Evolutionary conservation across 2,797 vertebrate species (phyloP).

Genomic region (Carapus acus): DNA sequence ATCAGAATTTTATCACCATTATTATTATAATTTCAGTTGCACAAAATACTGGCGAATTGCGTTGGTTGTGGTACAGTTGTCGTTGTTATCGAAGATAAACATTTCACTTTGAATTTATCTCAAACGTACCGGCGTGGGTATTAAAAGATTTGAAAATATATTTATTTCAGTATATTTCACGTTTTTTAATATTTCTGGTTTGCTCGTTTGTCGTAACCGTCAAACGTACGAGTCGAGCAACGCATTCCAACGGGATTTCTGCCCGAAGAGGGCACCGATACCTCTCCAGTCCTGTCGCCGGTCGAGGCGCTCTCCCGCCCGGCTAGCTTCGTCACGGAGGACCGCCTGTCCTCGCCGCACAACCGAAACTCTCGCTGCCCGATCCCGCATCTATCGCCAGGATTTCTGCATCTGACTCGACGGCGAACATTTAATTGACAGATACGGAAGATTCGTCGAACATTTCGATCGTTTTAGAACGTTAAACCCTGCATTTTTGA

Average conservation of each 20-base stretch:
- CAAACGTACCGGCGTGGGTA: background rate
- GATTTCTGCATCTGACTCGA: conserved; percentile 27
- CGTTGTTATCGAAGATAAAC: conserved; percentile 8
- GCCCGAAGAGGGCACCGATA: background rate
- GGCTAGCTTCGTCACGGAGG: conserved; percentile 46
- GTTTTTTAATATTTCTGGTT: background rate
- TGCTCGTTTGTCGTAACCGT: background rate
- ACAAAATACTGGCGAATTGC: background rate
- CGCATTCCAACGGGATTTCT: background rate
- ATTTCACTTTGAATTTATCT: conserved; percentile 16
- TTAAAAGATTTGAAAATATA: background rate
- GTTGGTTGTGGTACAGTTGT: conserved; percentile 3
- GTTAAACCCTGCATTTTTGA: conserved; percentile 8
- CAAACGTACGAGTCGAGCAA: background rate
- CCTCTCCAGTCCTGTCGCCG: conserved; percentile 31
- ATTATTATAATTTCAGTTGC: conserved; percentile 7
- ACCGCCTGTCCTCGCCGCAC: conserved; percentile 42
- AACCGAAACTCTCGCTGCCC: conserved; percentile 16
- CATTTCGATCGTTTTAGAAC: conserved; percentile 17
- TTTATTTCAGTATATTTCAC: background rate
- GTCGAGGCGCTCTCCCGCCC: conserved; percentile 47
- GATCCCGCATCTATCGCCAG: conserved; percentile 42
- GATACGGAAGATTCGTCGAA: conserved; percentile 22
- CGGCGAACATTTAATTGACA: conserved; percentile 31
- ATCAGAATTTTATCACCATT: conserved; percentile 3